Conservation (phyloP, 2,888 invertebrate species). For the Andrena praecox region DNA sequence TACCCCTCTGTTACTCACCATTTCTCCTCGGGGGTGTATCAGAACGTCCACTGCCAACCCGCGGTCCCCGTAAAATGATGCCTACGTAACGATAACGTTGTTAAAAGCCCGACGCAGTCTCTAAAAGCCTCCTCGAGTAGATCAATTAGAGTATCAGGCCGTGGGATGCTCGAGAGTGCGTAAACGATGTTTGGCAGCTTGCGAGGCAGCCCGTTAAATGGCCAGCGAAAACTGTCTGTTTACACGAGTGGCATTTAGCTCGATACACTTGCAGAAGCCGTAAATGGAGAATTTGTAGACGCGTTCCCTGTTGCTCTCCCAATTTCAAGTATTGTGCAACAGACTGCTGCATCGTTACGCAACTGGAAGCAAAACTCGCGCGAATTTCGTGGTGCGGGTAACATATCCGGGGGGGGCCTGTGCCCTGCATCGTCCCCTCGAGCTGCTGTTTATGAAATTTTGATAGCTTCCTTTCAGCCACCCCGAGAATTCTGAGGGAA, state of each 20-base stretch:
- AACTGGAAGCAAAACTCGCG: not conserved
- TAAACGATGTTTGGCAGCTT: not conserved
- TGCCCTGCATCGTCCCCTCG: not conserved
- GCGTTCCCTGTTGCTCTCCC: not conserved
- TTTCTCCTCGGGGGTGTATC: not conserved
- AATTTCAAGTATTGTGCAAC: not conserved
- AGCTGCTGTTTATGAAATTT: not conserved
- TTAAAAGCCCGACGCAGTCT: not conserved
- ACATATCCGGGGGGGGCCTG: not conserved
- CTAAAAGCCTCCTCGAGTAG: not conserved
- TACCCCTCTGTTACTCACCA: not conserved
- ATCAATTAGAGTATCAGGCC: not conserved
- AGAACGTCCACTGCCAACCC: not conserved
- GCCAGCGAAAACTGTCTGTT: not conserved
- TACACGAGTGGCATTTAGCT: not conserved
- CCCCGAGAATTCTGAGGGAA: not conserved
- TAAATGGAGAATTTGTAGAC: not conserved
- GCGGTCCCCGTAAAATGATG: not conserved
- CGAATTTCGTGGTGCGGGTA: not conserved
- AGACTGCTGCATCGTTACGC: conserved; percentile 18
- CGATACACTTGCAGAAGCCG: not conserved
- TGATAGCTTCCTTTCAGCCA: not conserved
- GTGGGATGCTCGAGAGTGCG: not conserved
- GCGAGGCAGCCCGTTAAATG: not conserved
- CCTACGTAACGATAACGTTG: not conserved